Percentiles rank a stretch among this genome's conserved stretches.
phyloP scores from a whole-genome alignment of 2,797 vertebrate genomes.

The Sebastes iracundus region DNA sequence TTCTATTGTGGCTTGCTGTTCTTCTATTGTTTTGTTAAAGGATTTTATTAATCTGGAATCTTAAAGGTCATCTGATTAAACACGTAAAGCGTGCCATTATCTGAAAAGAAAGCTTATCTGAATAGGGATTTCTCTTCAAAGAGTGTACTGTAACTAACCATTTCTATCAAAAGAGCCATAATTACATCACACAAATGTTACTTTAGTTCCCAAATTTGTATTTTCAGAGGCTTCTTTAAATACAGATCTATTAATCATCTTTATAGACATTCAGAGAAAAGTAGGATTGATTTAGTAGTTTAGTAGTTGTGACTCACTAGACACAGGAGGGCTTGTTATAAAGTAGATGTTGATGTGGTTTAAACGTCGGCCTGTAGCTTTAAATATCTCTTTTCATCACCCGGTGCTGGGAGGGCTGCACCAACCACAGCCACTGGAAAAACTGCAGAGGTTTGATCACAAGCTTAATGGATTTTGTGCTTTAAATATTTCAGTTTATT shows the following conservation, averaged over 20 bases:
- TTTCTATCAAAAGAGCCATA: neutral
- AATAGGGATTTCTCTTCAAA: neutral
- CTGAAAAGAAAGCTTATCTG: neutral
- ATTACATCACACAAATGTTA: neutral
- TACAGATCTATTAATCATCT: neutral
- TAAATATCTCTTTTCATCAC: slow-evolving; percentile 60
- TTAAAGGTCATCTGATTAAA: neutral
- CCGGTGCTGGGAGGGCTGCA: neutral
- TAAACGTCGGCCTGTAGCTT: slow-evolving; percentile 57
- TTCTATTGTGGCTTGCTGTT: neutral
- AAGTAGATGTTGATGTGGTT: slow-evolving; percentile 40
- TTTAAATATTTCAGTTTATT: neutral
- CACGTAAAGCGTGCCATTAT: neutral
- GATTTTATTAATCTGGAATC: neutral
- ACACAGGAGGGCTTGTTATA: slow-evolving; percentile 13
- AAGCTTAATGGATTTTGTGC: slow-evolving; percentile 20
- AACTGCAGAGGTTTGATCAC: slow-evolving; percentile 60
- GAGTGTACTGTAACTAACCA: neutral
- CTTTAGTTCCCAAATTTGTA: neutral
- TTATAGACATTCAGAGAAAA: slow-evolving; percentile 1
- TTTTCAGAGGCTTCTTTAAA: neutral
- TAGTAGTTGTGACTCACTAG: neutral
- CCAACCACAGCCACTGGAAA: slow-evolving; percentile 59
- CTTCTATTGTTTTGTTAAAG: neutral
- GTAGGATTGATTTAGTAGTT: slow-evolving; percentile 5